Percentiles rank a stretch among this genome's conserved stretches.
Evolutionary conservation across 2,797 vertebrate genomes (phyloP).

Genomic region (Peromyscus melanophrys): DNA sequence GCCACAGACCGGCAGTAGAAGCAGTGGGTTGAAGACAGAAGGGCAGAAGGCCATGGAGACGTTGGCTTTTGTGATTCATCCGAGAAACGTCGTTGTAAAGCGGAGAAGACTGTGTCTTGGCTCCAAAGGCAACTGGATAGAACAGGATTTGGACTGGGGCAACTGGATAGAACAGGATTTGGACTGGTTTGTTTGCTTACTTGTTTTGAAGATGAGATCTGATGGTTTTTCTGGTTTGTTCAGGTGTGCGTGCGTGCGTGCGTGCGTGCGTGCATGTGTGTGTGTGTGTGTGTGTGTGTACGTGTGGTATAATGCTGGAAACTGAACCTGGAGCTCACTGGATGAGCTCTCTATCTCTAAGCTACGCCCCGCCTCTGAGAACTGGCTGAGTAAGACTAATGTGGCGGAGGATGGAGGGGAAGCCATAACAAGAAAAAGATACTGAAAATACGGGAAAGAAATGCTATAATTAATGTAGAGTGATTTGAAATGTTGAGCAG

Average conservation of each 20-base stretch:
- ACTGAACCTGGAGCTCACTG: not conserved
- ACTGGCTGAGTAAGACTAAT: not conserved
- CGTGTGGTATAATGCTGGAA: not conserved
- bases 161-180: not conserved
- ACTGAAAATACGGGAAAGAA: not conserved
- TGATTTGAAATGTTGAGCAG: not conserved
- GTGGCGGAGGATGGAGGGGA: not conserved
- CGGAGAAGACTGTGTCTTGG: not conserved
- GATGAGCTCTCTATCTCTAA: not conserved
- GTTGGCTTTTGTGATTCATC: not conserved
- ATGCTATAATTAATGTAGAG: not conserved
- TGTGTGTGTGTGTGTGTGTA: not conserved
- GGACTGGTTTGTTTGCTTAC: not conserved
- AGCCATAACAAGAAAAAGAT: not conserved
- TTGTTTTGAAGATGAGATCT: not conserved
- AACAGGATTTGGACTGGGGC: not conserved
- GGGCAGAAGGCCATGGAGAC: not conserved
- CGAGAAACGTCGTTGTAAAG: not conserved
- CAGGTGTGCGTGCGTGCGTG: not conserved
- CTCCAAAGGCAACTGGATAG: not conserved
- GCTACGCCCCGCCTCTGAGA: not conserved
- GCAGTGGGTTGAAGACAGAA: not conserved
- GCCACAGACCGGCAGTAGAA: not conserved
- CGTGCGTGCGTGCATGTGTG: not conserved
- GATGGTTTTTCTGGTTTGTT: not conserved